Percentiles rank a stretch among this genome's conserved stretches.
phyloP scores from a whole-genome alignment of 2,113 vertebrate species.

The Syngnathus typhle region DNA sequence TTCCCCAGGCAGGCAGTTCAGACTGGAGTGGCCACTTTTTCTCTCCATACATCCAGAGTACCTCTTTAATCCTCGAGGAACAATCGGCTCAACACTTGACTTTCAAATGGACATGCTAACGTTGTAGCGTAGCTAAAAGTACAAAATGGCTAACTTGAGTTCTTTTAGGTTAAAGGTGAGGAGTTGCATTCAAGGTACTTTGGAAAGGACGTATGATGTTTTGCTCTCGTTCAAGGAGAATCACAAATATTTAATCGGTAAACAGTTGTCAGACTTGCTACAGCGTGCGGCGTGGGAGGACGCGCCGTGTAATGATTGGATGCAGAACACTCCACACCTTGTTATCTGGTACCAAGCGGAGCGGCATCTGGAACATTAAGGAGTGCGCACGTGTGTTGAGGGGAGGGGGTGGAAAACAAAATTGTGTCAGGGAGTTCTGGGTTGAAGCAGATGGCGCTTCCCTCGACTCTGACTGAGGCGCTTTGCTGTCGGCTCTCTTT shows the following conservation, averaged over 20 bases:
- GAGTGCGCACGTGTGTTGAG: conserved; percentile 12
- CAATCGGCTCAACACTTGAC: background rate
- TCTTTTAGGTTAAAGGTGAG: background rate
- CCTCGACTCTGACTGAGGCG: conserved; percentile 15
- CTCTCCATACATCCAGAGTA: no score
- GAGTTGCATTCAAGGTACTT: background rate
- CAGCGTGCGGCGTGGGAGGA: conserved; percentile 37
- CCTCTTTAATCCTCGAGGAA: background rate
- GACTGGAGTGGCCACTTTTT: no score
- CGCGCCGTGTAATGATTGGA: conserved; percentile 46
- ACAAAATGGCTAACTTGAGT: no score
- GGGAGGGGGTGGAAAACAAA: conserved; percentile 3
- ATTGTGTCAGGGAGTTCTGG: conserved; percentile 26
- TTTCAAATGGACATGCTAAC: no score
- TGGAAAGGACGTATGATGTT: background rate
- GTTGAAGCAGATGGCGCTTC: conserved; percentile 10
- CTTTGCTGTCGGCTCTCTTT: conserved; percentile 20
- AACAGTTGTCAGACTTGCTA: conserved; percentile 2
- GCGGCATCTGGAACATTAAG: conserved; percentile 30
- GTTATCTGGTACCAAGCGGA: conserved; percentile 69
- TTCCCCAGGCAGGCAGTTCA: background rate
- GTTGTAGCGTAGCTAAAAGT: no score
- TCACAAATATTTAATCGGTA: conserved; percentile 12
- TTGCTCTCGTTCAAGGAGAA: conserved; percentile 1
- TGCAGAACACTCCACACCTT: conserved; percentile 57